Percentiles rank a stretch among this genome's conserved stretches.
Conservation (phyloP, 2,113 vertebrate genomes). For the Acanthisitta chloris region DNA sequence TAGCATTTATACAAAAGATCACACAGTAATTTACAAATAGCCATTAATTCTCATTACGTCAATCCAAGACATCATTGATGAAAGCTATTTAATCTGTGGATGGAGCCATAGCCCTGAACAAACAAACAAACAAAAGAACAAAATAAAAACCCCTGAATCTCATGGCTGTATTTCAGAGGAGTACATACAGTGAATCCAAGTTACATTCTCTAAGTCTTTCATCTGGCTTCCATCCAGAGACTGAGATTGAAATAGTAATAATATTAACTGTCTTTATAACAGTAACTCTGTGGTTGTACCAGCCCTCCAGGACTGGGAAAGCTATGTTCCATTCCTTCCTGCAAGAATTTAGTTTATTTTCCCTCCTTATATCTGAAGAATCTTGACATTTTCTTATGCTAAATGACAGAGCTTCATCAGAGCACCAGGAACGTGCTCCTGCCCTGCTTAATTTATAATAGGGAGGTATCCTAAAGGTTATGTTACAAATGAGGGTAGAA, state of each 20-base stretch:
- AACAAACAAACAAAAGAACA: not conserved
- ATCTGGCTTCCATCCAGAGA: conserved; percentile 50
- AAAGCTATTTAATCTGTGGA: not conserved
- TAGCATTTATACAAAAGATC: not conserved
- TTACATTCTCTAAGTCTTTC: conserved; percentile 28
- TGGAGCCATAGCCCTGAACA: not conserved
- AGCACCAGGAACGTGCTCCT: not conserved
- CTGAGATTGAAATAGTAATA: conserved; percentile 38
- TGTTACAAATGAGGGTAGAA: not conserved
- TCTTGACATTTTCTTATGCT: not conserved
- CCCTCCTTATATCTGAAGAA: not conserved
- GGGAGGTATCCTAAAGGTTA: rapidly evolving
- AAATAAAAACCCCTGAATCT: not conserved
- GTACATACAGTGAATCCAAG: not conserved
- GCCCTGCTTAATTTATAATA: not conserved
- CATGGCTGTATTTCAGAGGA: not conserved
- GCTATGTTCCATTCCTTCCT: not conserved
- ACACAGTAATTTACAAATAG: not conserved
- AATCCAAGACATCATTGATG: not conserved
- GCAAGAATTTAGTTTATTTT: conserved; percentile 23
- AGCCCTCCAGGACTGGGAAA: not conserved
- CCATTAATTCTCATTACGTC: not conserved
- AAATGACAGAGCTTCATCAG: not conserved
- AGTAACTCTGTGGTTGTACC: not conserved
- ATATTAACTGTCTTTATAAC: conserved; percentile 24